Evolutionary conservation across 2,888 invertebrate species (phyloP).

Genomic region (Slavum lentiscoides): DNA sequence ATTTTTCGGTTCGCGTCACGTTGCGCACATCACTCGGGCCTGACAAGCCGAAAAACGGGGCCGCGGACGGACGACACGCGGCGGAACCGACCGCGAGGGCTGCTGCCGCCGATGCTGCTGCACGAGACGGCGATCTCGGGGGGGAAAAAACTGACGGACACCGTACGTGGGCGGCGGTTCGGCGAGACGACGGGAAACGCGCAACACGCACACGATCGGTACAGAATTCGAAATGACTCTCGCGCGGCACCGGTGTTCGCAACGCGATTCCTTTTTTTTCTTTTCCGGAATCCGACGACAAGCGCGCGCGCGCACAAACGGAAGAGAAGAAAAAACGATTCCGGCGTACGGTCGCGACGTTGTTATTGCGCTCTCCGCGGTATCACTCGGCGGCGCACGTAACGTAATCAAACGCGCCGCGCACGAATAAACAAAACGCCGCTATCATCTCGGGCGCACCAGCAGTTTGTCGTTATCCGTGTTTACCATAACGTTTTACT

Average conservation of each 20-base stretch:
- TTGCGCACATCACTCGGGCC: conserved; percentile 9
- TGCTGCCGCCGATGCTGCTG: no score
- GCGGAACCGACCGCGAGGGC: neutral
- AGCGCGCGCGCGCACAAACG: no score
- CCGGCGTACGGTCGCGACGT: neutral
- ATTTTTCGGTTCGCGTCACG: conserved; percentile 25
- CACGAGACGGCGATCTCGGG: neutral
- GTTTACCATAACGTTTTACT: conserved; percentile 44
- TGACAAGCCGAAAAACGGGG: neutral
- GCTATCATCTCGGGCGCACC: conserved; percentile 5
- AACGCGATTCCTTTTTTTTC: neutral
- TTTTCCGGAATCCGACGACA: neutral
- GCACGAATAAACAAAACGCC: conserved; percentile 51
- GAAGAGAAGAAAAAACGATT: neutral
- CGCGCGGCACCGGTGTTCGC: no score
- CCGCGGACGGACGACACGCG: neutral
- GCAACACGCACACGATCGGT: no score
- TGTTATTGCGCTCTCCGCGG: neutral
- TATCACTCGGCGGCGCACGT: conserved; percentile 23
- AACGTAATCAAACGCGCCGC: conserved; percentile 44
- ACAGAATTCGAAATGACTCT: no score
- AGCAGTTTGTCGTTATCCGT: conserved; percentile 37
- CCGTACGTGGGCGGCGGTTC: neutral
- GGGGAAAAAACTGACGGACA: neutral
- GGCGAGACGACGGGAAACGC: neutral